Base-by-base conservation (phyloP, 1,140 invertebrate species). In the Drosophila auraria region DNA sequence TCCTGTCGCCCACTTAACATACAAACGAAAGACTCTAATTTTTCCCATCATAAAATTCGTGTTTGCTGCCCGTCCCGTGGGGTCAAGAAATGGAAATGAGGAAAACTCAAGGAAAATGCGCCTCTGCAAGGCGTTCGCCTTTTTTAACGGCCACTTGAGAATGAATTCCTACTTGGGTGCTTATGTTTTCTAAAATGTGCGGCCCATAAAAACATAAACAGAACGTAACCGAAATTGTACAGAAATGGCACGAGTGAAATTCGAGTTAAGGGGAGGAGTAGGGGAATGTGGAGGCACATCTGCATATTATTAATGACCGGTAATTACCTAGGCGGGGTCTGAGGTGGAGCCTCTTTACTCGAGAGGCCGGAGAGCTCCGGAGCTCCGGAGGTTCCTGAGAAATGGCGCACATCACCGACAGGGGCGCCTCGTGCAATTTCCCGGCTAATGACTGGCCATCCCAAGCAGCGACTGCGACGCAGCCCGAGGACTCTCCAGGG, bases 281-380 rank as follows among this genome's bases (percentile, higher is more conserved):
- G 14, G 8, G 2, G 20, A 38, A 40, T 57, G 56, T 20, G 54
- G 56, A 62, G 60, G 74, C 86, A 75, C 84, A 89, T 89, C 84
- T 89, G 84, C 84, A 89, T 89, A 89, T 89, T 89, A 89, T 89
- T 89, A 89, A 89, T 90, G 84, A 76, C 86, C 84, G 86, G 84
- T 89, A 89, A 89, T 89, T 89, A 89, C 84, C 84, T 76, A 75
- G 69, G 49, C 60, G 50, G 65, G 51, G 65, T 38, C 59, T 61
- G 62, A 78, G 69, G 30, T 58, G 38, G 47, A 23, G 23, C 49
- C 40, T 71, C 38, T 33, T 8, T n/a, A 17, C 42, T 45, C 45
- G 50, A 56, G 36, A 49, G 44, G 49, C 30, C 50, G 61, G 20
- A n/a, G 30, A n/a, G 30, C 53, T 11, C 3, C 54, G 17, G 45